These are phyloP conservation scores for Tetragnatha versicolor DNA, from an alignment of 1,140 invertebrate genomes.

Conservation along the genomic window DNA sequence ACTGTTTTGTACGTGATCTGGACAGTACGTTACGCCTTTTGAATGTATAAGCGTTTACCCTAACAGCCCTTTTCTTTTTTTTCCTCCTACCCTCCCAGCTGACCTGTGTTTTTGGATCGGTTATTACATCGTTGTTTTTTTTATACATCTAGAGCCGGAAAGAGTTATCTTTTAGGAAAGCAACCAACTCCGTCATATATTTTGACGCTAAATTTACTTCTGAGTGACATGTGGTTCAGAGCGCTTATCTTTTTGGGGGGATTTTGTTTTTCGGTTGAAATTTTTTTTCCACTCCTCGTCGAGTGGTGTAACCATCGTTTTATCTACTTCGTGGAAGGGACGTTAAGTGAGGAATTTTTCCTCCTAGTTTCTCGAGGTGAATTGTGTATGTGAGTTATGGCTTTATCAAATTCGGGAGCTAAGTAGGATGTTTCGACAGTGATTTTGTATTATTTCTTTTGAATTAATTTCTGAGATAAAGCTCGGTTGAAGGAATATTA, in stretches of 20 bases:
- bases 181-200: background rate
- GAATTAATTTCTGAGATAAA: too few species aligned
- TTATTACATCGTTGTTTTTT: background rate
- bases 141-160: background rate
- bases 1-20: conserved; percentile 36
- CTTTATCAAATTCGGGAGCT: too few species aligned
- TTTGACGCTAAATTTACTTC: conserved; percentile 29
- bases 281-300: background rate
- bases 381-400: too few species aligned
- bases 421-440: too few species aligned
- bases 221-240: background rate
- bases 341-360: too few species aligned
- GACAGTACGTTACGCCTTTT: conserved; percentile 21
- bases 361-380: too few species aligned
- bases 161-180: conserved; percentile 32
- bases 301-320: too few species aligned
- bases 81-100: too few species aligned
- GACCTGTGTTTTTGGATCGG: background rate
- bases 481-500: too few species aligned
- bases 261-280: background rate
- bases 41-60: conserved; percentile 23
- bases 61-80: too few species aligned
- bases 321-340: background rate
- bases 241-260: background rate
- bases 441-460: too few species aligned